phyloP scores from a whole-genome alignment of 2,797 vertebrate genomes.

The Yasuhikotakia modesta region DNA sequence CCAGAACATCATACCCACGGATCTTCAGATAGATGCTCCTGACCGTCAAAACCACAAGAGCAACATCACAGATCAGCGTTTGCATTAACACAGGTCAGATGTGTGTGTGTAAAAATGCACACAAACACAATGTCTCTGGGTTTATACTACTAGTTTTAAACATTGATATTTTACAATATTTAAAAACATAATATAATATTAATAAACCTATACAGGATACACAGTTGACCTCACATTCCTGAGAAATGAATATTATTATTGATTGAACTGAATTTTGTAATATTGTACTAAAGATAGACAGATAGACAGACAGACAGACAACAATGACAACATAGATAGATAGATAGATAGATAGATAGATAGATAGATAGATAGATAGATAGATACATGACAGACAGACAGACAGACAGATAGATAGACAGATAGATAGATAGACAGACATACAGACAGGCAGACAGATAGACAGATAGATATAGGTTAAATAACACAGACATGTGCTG shows the following conservation, averaged over 20 bases:
- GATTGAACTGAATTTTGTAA: background rate
- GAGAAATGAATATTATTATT: background rate
- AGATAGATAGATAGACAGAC: too few species aligned
- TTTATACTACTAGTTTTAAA: too few species aligned
- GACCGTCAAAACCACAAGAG: conserved; percentile 48
- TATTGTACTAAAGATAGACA: too few species aligned
- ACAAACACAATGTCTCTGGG: too few species aligned
- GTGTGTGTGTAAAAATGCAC: background rate
- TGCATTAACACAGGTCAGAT: conserved; percentile 2
- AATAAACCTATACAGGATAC: background rate
- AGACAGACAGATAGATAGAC: too few species aligned
- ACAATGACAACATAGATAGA: too few species aligned
- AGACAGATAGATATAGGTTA: too few species aligned
- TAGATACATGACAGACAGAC: too few species aligned
- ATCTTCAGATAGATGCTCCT: conserved; percentile 95
- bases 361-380: too few species aligned
- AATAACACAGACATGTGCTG: background rate
- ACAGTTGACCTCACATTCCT: background rate
- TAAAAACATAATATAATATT: background rate
- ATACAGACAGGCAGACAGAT: too few species aligned
- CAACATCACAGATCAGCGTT: background rate
- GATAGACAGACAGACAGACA: too few species aligned
- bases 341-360: too few species aligned
- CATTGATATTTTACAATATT: background rate
- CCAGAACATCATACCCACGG: conserved; percentile 88